phyloP scores from a whole-genome alignment of 2,797 vertebrate genomes.

The Pangasius larnaudii region DNA sequence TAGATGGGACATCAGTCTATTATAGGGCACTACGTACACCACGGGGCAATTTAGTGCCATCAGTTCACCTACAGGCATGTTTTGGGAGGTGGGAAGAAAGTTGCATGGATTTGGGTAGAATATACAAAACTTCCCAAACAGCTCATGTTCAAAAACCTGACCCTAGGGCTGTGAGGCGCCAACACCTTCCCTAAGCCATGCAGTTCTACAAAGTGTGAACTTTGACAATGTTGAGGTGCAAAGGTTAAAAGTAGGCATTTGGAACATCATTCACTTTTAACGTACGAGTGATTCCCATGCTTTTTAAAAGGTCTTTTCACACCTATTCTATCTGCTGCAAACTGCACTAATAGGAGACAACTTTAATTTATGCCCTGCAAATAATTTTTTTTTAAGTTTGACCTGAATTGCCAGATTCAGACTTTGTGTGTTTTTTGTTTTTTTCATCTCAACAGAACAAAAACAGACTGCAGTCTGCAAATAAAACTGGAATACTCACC shows the following conservation, averaged over 20 bases:
- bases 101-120: not conserved
- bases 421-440: not conserved
- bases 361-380: not conserved
- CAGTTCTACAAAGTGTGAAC: not conserved
- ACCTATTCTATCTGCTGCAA: not conserved
- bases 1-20: not conserved
- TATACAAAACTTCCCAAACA: not conserved
- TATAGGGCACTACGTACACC: not conserved
- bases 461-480: not conserved
- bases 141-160: not conserved
- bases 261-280: not conserved
- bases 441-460: not conserved
- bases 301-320: not conserved
- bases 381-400: not conserved
- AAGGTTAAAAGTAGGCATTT: not conserved
- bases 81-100: not conserved
- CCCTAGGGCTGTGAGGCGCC: not conserved
- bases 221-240: not conserved
- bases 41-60: not conserved
- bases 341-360: not conserved
- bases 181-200: not conserved
- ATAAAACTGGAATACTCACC: constrained; percentile 23
- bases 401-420: not conserved
- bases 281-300: not conserved
- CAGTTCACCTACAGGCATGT: not conserved